Evolutionary conservation across 2,888 invertebrate species (phyloP).

Genomic region (Andrena minutula): DNA sequence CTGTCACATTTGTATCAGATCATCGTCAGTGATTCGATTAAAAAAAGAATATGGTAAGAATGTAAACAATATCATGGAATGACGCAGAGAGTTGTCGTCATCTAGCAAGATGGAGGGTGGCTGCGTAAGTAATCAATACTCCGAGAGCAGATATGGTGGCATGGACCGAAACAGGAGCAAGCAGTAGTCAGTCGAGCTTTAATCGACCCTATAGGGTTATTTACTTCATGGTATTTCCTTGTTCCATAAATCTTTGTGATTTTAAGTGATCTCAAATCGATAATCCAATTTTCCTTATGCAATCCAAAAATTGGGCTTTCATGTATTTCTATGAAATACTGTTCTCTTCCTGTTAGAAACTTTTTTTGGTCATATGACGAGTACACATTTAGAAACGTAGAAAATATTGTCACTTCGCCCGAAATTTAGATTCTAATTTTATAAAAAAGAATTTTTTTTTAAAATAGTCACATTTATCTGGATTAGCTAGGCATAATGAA

Average conservation of each 20-base stretch:
- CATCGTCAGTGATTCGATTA: not conserved
- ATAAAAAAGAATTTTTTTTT: too few relatives aligned
- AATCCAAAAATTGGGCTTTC: not conserved
- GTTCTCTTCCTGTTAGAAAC: not conserved
- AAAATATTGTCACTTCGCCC: too few relatives aligned
- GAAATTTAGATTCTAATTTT: too few relatives aligned
- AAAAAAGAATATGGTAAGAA: slow-evolving; percentile 1
- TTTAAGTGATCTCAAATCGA: not conserved
- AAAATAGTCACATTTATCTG: too few relatives aligned
- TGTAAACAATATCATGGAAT: slow-evolving; percentile 45
- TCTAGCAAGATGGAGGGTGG: slow-evolving; percentile 69
- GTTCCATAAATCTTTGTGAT: not conserved
- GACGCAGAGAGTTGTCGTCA: slow-evolving; percentile 55
- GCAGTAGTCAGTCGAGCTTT: slow-evolving; percentile 18
- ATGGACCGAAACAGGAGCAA: slow-evolving; percentile 67
- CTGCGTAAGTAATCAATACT: slow-evolving; percentile 76
- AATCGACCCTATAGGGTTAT: not conserved
- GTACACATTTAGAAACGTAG: too few relatives aligned
- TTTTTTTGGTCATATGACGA: too few relatives aligned
- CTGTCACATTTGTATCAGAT: not conserved
- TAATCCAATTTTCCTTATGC: not conserved
- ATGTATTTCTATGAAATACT: not conserved
- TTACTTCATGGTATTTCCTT: not conserved
- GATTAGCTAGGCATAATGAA: too few relatives aligned
- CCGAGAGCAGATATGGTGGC: slow-evolving; percentile 59